Evolutionary conservation across 2,888 invertebrate species (phyloP).

Genomic region (Junonia oenone): DNA sequence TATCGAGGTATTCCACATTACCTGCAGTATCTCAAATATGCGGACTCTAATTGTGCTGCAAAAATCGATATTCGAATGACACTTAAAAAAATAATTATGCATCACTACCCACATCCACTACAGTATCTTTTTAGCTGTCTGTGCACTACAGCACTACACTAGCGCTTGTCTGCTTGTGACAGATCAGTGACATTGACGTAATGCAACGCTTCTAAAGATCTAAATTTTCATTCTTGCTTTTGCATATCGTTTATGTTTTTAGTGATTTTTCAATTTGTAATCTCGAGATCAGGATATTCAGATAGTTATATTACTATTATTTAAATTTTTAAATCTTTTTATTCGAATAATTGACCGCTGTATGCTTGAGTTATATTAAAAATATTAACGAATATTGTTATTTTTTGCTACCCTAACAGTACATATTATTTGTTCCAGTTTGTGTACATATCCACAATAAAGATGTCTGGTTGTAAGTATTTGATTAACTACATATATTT

Average conservation of each 20-base stretch:
- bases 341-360: not conserved
- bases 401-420: not conserved
- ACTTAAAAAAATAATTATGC: no score
- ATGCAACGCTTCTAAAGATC: not conserved
- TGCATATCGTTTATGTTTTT: not conserved
- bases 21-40: no score
- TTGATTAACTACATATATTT: not conserved
- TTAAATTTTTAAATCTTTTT: not conserved
- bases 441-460: not conserved
- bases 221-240: not conserved
- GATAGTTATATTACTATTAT: not conserved
- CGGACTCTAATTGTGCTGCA: no score
- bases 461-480: conserved; percentile 59
- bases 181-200: no score
- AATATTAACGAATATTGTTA: conserved; percentile 1
- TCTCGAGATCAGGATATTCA: not conserved
- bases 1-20: no score
- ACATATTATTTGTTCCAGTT: not conserved
- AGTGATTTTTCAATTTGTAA: not conserved
- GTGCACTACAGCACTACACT: no score
- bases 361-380: not conserved
- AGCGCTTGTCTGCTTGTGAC: no score
- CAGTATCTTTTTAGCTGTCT: no score
- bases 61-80: no score
- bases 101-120: no score